Base-by-base conservation (phyloP, 2,888 invertebrate genomes). In the Drosophila koepferae region DNA sequence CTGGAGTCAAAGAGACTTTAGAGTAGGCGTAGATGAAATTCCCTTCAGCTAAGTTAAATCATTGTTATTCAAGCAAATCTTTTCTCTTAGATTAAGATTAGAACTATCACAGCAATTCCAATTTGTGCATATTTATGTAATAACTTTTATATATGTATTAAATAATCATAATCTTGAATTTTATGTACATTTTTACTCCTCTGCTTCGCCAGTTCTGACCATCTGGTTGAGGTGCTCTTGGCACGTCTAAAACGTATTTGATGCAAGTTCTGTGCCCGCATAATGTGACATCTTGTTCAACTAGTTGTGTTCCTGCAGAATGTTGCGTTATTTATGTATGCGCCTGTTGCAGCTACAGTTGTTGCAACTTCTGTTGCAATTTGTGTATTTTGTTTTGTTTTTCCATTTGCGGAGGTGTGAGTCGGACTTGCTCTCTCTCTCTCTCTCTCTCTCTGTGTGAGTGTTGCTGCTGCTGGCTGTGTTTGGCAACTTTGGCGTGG, bases 301-400 rank as follows among this genome's bases (percentile, higher is more conserved):
- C 55, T 70, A 63, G 53, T 34, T 44, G 64, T 82, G 71, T 66
- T 81, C 23, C 55, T 48, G 58, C 67, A 73, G 72, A 74, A 82
- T 87, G 88, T 86, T 86, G 77, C 65, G 67, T 86, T 86, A 84
- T 89, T 85, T 85, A 86, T 85, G 80, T 75, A 70, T 81, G 87
- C 82, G 89, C 84, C 89, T 89, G 85, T 85, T 89, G 84, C 83
- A 82, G 71, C 62, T 55, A 16, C 67, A 68, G 71, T 69, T 71
- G 79, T 58, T 76, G 89, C 84, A 79, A 86, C 86, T 60, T 82
- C 86, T 80, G 81, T 73, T 83, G 48, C 43, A n/a, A 43, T 56
- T 75, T 62, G 56, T 55, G 16, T 41, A 43, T 49, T 67, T 46
- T 67, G 16, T 41, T 51, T 58, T 63, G 12, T 41, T 51, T 18